Evolutionary conservation across 1,140 invertebrate species (phyloP), one percentile per base, ranked within the genome.

Genomic region (Macrosteles quadrilineatus): DNA sequence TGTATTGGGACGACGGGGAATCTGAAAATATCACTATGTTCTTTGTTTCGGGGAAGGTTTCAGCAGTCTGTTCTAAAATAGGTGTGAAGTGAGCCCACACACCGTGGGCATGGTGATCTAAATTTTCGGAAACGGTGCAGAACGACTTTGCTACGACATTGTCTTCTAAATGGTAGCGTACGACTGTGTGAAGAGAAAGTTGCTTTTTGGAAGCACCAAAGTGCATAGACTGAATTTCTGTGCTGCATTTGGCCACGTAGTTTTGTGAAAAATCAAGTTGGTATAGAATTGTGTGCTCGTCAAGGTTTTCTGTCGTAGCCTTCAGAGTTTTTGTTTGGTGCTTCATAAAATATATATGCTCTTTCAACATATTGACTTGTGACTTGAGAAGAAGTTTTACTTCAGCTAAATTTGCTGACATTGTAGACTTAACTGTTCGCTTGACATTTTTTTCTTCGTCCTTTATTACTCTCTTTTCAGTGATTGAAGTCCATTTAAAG

Each of bases 261-360:
- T 71, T 71, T 68, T 71, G n/a, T 47, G 69, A 71, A 53, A 71
- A 71, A 68, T 71, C 69, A 14, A 66, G 31, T 23, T 47, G 30
- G 14, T 68, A 53, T 32, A 70, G 27, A 31, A 68, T 57, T 69
- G n/a, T n/a, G n/a, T 43, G 9, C 17, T 43, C 9, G 9, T 43
- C 17, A 9, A 43, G 17, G 36, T 43, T 43, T 43, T 43, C 36
- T 43, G 9, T 43, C 9, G 17, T 43, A 17, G 9, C 9, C 17
- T 43, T 43, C 36, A 11, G 9, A 43, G 17, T 11, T 17, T 9
- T 43, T 9, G 36, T 17, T 43, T 43, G 36, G 17, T 43, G 9
- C 17, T 11, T 43, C 17, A 43, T 11, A 43, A 9, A 43, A 17
- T 11, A 43, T 11, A 43, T 17, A 43, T 43, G 36, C 17, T 43